Evolutionary conservation across 1,140 invertebrate species (phyloP).

Genomic region (Brachionus asplanchnoidis): DNA sequence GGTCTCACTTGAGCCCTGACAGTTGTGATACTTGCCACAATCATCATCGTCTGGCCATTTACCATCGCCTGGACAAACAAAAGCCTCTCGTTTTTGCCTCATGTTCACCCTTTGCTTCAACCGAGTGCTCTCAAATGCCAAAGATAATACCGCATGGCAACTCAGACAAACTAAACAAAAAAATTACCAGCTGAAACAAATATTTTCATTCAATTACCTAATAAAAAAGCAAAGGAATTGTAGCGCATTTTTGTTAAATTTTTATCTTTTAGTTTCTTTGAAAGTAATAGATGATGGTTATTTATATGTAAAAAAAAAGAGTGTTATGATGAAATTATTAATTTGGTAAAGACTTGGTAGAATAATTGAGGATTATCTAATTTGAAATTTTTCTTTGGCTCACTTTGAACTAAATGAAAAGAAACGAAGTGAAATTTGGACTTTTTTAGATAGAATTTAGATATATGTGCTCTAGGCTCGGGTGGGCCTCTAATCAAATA

Average conservation of each 20-base stretch:
- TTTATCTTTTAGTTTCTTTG: neutral
- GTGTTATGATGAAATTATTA: neutral
- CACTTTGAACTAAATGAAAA: neutral
- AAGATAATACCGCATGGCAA: neutral
- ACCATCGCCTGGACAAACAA: slow-evolving; percentile 38
- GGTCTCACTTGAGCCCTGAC: neutral
- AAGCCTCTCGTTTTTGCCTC: slow-evolving; percentile 11
- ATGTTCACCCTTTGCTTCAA: neutral
- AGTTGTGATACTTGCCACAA: slow-evolving; percentile 37
- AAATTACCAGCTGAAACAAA: neutral
- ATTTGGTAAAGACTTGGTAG: slow-evolving; percentile 23
- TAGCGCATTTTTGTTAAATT: neutral
- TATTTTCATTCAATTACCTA: neutral
- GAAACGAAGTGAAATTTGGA: neutral
- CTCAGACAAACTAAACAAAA: neutral
- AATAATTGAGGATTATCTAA: slow-evolving; percentile 24
- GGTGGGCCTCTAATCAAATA: slow-evolving; percentile 13
- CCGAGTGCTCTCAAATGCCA: neutral
- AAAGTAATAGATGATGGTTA: neutral
- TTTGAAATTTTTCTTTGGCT: slow-evolving; percentile 9
- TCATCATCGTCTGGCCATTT: slow-evolving; percentile 35
- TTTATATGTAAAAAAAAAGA: neutral
- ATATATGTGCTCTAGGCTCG: neutral
- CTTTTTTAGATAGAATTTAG: neutral
- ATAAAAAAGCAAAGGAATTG: neutral